Evolutionary conservation across 2,113 vertebrate genomes (phyloP).

Genomic region (Puntigrus tetrazona): DNA sequence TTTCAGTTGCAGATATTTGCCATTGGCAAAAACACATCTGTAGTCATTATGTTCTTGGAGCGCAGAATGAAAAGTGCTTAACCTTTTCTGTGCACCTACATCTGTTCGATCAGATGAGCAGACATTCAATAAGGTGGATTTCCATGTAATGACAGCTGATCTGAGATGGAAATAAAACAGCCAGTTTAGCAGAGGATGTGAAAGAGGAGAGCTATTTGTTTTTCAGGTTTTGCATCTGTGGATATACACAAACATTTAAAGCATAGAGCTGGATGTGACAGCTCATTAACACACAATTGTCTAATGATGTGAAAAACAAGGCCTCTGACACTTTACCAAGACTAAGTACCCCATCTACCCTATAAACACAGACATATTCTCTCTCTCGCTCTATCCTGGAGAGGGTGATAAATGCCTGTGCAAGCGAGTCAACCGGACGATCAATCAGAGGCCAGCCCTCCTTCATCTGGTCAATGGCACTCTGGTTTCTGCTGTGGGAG

Average conservation of each 20-base stretch:
- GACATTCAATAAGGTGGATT: conserved; percentile 33
- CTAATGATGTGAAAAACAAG: conserved; percentile 62
- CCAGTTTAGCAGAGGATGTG: background rate
- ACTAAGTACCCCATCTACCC: conserved; percentile 32
- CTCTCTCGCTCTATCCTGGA: conserved; percentile 42
- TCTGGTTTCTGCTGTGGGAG: conserved; percentile 72
- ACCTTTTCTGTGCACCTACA: conserved; percentile 48
- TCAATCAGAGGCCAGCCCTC: conserved; percentile 77
- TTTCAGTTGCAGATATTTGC: conserved; percentile 40
- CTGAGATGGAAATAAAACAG: background rate
- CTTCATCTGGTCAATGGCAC: conserved; percentile 75
- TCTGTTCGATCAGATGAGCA: conserved; percentile 51
- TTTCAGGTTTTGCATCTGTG: background rate
- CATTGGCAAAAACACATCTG: conserved; percentile 50
- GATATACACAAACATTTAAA: conserved; percentile 28
- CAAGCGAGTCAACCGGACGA: conserved; percentile 75
- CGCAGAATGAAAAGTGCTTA: conserved; percentile 53
- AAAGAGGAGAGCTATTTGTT: background rate
- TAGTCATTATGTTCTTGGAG: conserved; percentile 56
- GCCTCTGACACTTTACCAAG: conserved; percentile 65
- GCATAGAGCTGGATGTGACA: conserved; percentile 65
- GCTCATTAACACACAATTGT: conserved; percentile 71
- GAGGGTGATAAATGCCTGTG: conserved; percentile 74
- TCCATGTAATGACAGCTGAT: conserved; percentile 1
- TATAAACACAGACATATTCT: conserved; percentile 37